These are phyloP conservation scores for Cololabis saira DNA, from an alignment of 2,113 vertebrate genomes.

Conservation along the genomic window DNA sequence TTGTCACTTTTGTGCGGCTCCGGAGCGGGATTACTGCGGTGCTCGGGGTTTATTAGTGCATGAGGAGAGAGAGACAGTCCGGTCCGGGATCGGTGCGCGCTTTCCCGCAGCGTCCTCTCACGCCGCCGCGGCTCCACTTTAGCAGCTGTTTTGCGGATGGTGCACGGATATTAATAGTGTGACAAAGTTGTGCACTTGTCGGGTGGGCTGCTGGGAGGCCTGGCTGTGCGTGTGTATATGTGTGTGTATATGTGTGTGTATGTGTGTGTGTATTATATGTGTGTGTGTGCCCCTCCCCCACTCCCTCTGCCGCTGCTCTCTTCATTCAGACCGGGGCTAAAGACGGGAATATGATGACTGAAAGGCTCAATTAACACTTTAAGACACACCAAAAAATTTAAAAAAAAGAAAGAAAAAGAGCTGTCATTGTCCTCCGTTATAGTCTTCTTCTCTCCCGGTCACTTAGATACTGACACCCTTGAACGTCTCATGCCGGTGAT, in stretches of 20 bases:
- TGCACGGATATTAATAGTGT: conserved; percentile 62
- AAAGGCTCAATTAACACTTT: conserved; percentile 70
- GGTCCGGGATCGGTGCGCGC: conserved; percentile 39
- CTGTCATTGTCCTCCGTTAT: no score
- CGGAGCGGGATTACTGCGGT: conserved; percentile 74
- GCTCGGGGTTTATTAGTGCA: conserved; percentile 57
- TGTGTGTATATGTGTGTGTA: conserved; percentile 19
- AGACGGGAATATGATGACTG: conserved; percentile 80
- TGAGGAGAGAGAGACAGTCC: conserved; percentile 60
- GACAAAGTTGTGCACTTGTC: conserved; percentile 85
- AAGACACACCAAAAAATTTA: no score
- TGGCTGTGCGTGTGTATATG: conserved; percentile 2
- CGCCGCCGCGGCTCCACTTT: conserved; percentile 16
- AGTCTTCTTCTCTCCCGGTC: no score
- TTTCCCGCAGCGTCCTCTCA: conserved; percentile 47
- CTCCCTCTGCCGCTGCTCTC: conserved; percentile 65
- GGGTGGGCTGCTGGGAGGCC: conserved; percentile 75
- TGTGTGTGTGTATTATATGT: conserved; percentile 70
- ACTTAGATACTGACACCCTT: no score
- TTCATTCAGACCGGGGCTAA: conserved; percentile 75
- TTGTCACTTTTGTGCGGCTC: conserved; percentile 66
- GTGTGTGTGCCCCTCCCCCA: conserved; percentile 84
- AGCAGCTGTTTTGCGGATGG: conserved; percentile 28
- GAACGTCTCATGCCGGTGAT: no score
- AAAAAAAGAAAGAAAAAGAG: no score